These are phyloP conservation scores for Tragelaphus strepsiceros DNA, from an alignment of 2,113 vertebrate genomes.

Conservation along the genomic window DNA sequence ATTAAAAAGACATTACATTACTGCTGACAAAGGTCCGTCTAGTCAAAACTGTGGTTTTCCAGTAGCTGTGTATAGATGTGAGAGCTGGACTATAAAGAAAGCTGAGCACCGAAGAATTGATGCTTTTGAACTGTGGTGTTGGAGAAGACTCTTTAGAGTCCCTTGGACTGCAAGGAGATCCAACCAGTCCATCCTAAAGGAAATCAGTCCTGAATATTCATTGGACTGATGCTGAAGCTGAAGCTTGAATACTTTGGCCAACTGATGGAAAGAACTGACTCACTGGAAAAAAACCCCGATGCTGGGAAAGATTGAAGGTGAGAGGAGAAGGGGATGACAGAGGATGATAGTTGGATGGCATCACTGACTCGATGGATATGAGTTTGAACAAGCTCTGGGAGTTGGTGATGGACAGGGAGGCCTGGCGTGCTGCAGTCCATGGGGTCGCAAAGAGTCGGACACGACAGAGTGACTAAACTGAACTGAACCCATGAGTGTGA, in stretches of 20 bases:
- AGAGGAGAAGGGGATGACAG: not conserved
- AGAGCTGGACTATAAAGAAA: not conserved
- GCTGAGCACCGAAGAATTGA: fast-evolving
- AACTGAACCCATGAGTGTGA: not conserved
- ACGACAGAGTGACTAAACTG: not conserved
- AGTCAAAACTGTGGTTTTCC: not conserved
- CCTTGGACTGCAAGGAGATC: not conserved
- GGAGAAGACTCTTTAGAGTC: not conserved
- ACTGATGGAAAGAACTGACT: not conserved
- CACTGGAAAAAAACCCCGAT: not conserved
- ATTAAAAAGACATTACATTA: not conserved
- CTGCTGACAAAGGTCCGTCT: not conserved
- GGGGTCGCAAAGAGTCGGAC: not conserved
- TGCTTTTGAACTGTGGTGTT: not conserved
- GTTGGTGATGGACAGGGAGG: not conserved
- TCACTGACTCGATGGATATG: not conserved
- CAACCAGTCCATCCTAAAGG: not conserved
- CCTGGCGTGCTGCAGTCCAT: not conserved
- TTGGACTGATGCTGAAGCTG: not conserved
- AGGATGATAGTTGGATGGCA: not conserved
- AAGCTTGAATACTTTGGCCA: not conserved
- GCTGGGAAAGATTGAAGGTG: not conserved
- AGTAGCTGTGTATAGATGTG: not conserved
- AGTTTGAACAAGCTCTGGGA: not conserved
- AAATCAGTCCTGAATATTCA: not conserved